Percentiles rank a stretch among this genome's conserved stretches.
Evolutionary conservation across 2,113 vertebrate genomes (phyloP).

Genomic region (Nyctereutes procyonoides): DNA sequence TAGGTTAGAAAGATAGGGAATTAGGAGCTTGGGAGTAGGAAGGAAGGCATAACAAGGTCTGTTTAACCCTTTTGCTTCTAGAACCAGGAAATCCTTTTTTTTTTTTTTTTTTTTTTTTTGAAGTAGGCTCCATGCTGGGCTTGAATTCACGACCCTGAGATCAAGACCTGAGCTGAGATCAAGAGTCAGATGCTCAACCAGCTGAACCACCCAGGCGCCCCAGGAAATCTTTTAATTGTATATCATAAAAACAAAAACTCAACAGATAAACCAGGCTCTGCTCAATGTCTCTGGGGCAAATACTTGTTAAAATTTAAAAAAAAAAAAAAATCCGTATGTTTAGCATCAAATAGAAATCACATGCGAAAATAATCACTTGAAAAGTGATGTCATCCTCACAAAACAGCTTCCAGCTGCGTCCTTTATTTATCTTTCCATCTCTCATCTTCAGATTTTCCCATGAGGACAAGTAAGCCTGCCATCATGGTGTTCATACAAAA

Average conservation of each 20-base stretch:
- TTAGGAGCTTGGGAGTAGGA: neutral
- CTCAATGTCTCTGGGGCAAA: conserved; percentile 49
- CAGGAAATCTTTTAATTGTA: neutral
- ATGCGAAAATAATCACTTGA: conserved; percentile 58
- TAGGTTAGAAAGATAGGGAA: neutral
- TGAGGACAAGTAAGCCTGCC: neutral
- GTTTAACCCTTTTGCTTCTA: conserved; percentile 52
- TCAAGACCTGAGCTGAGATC: neutral
- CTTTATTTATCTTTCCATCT: conserved; percentile 60
- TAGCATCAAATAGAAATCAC: conserved; percentile 55
- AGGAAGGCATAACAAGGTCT: neutral
- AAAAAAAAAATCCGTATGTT: conserved; percentile 45
- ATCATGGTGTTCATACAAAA: neutral
- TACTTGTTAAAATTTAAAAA: neutral
- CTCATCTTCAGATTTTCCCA: conserved; percentile 57
- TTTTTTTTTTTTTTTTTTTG: neutral
- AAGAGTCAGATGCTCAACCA: neutral
- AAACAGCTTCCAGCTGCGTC: conserved; percentile 51
- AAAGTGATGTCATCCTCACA: conserved; percentile 31
- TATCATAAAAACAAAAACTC: neutral
- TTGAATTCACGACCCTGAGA: neutral
- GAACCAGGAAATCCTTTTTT: neutral
- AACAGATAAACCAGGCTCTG: conserved; percentile 31
- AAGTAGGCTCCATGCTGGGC: neutral
- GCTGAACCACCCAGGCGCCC: neutral